Evolutionary conservation across 2,888 invertebrate species (phyloP).

Genomic region (Terebella lapidaria): DNA sequence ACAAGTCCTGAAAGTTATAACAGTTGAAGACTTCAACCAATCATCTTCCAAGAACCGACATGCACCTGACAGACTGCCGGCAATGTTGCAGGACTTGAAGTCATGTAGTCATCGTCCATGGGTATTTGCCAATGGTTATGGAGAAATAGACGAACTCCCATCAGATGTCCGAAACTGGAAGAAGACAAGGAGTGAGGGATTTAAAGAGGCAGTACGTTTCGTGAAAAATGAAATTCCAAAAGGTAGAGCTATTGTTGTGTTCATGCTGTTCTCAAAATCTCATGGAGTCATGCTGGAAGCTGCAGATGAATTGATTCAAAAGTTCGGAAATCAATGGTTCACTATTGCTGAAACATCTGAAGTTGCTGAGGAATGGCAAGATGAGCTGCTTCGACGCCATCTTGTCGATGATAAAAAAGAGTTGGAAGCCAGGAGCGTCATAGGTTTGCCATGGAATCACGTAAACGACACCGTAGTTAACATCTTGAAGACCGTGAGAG

Average conservation of each 20-base stretch:
- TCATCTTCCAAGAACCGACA: not conserved
- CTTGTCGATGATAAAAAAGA: not conserved
- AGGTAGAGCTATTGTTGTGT: constrained; percentile 29
- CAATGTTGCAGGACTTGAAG: constrained; percentile 23
- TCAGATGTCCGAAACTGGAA: constrained; percentile 28
- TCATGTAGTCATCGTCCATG: constrained; percentile 24
- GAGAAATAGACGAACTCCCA: constrained; percentile 11
- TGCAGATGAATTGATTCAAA: constrained; percentile 27
- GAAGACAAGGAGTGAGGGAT: constrained; percentile 26
- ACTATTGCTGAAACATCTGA: constrained; percentile 27
- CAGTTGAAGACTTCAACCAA: constrained; percentile 8
- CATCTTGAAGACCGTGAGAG: constrained; percentile 8
- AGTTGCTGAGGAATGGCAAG: constrained; percentile 22
- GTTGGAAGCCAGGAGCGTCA: not conserved
- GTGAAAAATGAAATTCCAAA: constrained; percentile 25
- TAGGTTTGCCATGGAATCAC: constrained; percentile 7
- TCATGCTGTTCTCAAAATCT: constrained; percentile 30
- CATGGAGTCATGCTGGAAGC: constrained; percentile 29
- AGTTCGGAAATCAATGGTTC: constrained; percentile 31
- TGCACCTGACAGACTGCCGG: constrained; percentile 9
- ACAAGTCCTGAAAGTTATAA: constrained; percentile 5
- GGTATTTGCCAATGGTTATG: constrained; percentile 35
- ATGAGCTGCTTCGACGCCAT: constrained; percentile 4
- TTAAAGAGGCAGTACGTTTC: constrained; percentile 30
- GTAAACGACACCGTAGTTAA: constrained; percentile 10